A percentile compares a stretch with the other conserved stretches of the same genome.
Conservation (phyloP, 2,113 vertebrate species). For the Collichthys lucidus region DNA sequence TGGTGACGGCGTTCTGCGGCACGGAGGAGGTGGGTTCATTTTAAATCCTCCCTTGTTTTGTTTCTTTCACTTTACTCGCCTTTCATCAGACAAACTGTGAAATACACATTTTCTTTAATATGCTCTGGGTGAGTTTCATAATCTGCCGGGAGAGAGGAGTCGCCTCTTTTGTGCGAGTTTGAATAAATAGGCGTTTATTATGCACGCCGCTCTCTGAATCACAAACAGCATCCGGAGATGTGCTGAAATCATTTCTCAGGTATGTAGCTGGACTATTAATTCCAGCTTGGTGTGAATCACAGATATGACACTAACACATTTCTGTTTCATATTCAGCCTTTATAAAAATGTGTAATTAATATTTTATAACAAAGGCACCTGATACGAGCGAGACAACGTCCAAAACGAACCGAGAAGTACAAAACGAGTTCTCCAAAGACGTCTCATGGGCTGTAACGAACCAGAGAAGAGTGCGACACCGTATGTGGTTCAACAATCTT, state of each 20-base stretch:
- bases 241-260: conserved; percentile 24
- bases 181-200: conserved; percentile 37
- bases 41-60: conserved; percentile 6
- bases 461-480: background rate
- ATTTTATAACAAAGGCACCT: background rate
- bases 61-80: conserved; percentile 15
- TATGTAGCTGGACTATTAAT: background rate
- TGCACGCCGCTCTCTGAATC: conserved; percentile 7
- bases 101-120: conserved; percentile 26
- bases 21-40: background rate
- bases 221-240: conserved; percentile 24
- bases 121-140: conserved; percentile 19
- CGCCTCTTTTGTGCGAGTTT: conserved; percentile 32
- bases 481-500: background rate
- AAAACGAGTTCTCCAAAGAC: background rate
- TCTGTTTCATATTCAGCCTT: background rate
- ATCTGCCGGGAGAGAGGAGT: conserved; percentile 21
- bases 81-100: conserved; percentile 11
- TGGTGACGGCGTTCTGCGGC: background rate
- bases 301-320: background rate
- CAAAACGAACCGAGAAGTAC: background rate
- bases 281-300: background rate
- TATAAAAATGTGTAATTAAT: background rate
- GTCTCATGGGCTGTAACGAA: background rate
- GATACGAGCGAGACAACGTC: background rate